phyloP scores from a whole-genome alignment of 2,888 invertebrate genomes.

The Ennomos erosarius region DNA sequence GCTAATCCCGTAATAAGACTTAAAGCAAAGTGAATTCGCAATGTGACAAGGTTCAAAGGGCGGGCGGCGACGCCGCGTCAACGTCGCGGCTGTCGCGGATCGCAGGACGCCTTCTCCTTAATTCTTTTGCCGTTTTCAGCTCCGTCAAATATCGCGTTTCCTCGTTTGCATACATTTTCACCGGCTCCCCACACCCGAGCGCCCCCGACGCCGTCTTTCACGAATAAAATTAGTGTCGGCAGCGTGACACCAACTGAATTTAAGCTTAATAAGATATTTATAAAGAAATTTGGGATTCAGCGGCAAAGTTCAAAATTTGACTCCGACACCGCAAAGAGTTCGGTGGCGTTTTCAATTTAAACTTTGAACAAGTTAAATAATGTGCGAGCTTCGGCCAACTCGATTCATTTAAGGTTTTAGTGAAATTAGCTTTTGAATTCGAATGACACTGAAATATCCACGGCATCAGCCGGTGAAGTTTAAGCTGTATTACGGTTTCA shows the following conservation, averaged over 20 bases:
- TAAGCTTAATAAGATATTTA: conserved; percentile 85
- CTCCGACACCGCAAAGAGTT: conserved; percentile 82
- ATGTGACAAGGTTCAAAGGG: conserved; percentile 50
- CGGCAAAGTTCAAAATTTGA: conserved; percentile 85
- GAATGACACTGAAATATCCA: conserved; percentile 76
- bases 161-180: conserved; percentile 83
- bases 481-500: conserved; percentile 56
- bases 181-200: conserved; percentile 55
- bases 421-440: conserved; percentile 83
- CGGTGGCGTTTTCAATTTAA: conserved; percentile 84
- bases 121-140: conserved; percentile 84
- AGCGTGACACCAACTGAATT: conserved; percentile 84
- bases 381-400: conserved; percentile 81
- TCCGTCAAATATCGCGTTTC: conserved; percentile 80
- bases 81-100: conserved; percentile 41
- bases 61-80: conserved; percentile 54
- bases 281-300: conserved; percentile 85
- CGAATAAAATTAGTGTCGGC: conserved; percentile 85
- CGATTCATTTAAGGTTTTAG: conserved; percentile 84
- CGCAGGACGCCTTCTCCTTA: conserved; percentile 53
- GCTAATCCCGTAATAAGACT: conserved; percentile 71
- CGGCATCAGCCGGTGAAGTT: conserved; percentile 59
- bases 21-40: conserved; percentile 74
- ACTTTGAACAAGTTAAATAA: conserved; percentile 84
- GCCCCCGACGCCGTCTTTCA: conserved; percentile 76